Percentiles rank a stretch among this genome's conserved stretches.
Conservation (phyloP, 2,113 vertebrate genomes). For the Rallus limicola region DNA sequence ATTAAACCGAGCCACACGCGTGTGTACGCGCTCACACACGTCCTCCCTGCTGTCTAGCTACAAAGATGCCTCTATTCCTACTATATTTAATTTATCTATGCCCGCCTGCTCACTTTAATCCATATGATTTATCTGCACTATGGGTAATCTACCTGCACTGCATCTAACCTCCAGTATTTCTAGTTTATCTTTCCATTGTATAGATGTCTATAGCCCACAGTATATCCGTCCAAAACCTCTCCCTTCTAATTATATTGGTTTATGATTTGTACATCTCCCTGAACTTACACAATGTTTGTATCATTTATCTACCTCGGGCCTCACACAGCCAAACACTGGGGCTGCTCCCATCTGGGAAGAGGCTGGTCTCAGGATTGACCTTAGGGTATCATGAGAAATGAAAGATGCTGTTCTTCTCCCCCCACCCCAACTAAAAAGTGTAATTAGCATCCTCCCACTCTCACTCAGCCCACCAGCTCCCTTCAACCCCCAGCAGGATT, state of each 20-base stretch:
- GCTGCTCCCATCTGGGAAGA: background rate
- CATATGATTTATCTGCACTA: slow-evolving; percentile 64
- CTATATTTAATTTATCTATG: slow-evolving; percentile 51
- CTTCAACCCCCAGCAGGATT: background rate
- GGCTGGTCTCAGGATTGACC: background rate
- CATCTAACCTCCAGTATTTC: slow-evolving; percentile 72
- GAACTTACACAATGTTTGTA: slow-evolving; percentile 14
- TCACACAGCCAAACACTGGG: background rate
- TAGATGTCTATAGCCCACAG: slow-evolving; percentile 72
- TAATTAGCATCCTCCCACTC: background rate
- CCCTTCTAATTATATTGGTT: slow-evolving; percentile 75
- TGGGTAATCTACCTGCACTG: slow-evolving; percentile 66
- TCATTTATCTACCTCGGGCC: slow-evolving; percentile 58
- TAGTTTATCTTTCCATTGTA: slow-evolving; percentile 74
- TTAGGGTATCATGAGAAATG: background rate
- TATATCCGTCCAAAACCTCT: slow-evolving; percentile 73
- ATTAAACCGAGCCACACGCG: background rate
- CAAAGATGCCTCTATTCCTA: slow-evolving; percentile 38
- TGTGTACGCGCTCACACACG: background rate
- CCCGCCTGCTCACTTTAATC: slow-evolving; percentile 49
- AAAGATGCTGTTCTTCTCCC: background rate
- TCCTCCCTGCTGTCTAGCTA: slow-evolving; percentile 23
- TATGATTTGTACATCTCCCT: slow-evolving; percentile 65
- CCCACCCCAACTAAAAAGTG: background rate
- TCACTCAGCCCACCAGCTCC: background rate